Evolutionary conservation across 2,888 invertebrate species (phyloP).

Genomic region (Lutraria lutraria): DNA sequence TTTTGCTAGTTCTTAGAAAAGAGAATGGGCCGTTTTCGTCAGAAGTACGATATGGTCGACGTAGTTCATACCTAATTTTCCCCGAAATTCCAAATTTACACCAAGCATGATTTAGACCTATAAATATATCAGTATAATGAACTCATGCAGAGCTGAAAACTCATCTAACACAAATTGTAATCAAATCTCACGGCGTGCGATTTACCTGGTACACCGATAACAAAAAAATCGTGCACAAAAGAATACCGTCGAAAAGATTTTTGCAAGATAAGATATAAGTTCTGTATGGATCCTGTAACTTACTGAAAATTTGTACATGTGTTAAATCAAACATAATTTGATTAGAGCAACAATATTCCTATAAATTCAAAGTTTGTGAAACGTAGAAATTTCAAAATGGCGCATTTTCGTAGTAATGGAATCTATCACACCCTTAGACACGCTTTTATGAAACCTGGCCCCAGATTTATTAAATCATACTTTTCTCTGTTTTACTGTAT

Average conservation of each 20-base stretch:
- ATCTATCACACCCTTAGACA: too few species aligned
- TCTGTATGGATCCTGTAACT: neutral
- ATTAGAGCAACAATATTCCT: neutral
- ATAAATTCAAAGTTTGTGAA: neutral
- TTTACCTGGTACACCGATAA: constrained; percentile 3
- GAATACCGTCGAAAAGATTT: neutral
- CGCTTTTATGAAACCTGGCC: too few species aligned
- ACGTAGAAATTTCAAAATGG: neutral
- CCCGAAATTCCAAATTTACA: too few species aligned
- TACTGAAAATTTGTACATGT: neutral
- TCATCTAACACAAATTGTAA: neutral
- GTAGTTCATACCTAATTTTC: too few species aligned
- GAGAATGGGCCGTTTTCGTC: too few species aligned
- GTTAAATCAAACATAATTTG: neutral
- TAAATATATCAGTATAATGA: neutral
- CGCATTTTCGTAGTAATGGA: neutral
- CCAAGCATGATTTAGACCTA: too few species aligned
- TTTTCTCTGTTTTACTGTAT: too few species aligned
- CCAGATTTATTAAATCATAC: too few species aligned
- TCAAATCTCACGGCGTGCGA: constrained; percentile 24
- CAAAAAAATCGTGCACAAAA: neutral
- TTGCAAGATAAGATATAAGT: neutral
- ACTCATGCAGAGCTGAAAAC: neutral
- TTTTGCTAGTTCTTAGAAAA: too few species aligned
- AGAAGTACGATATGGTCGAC: too few species aligned